Base-by-base conservation (phyloP, 2,113 vertebrate genomes). In the Xiphophorus couchianus region DNA sequence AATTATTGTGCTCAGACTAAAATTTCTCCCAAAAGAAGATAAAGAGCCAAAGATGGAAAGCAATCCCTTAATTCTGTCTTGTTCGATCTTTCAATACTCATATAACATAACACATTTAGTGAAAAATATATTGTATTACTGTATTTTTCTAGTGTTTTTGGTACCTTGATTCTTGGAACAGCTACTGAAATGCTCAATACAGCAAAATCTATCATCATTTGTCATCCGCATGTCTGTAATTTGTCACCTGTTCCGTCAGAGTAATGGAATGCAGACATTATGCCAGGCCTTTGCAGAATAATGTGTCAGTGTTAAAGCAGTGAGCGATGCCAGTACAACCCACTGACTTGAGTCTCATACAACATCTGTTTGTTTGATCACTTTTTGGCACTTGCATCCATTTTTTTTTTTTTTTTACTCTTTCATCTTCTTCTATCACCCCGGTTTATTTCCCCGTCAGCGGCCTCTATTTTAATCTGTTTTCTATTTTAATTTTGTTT, bases 311-410 rank as follows among this genome's bases (percentile, higher is more conserved):
- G 73, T 84, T 81, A 74, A 70, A 73, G 68, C 42, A 3, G 70
- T 37, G 71, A 79, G 78, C 42, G 78, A 78, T 85, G 82, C 78
- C 88, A 87, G 66, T 89, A 86, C 82, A 76, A 80, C 76, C 79
- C 84, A 86, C 83, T 82, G 86, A 86, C 83, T 87, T 82, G 75
- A 83, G 76, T 76, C 86, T 88, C 81, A 88, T 90, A 89, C 80
- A 78, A 87, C 88, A 90, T 90, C 86, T 87, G 88, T 86, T 84
- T 86, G 76, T 90, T 83, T 89, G 78, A 88, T 84, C 74, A 77
- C 78, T 84, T 79, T 84, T 66, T 90, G 88, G 85, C 84, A 54
- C 62, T 35, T 3, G 7, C 14, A 3, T 76, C 74, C 58, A 22
- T 66, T 77, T 70, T 79, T 71, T 61, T 71, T 35, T 35, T 39